Evolutionary conservation across 2,797 vertebrate genomes (phyloP).

Genomic region (Scolopax rusticola): DNA sequence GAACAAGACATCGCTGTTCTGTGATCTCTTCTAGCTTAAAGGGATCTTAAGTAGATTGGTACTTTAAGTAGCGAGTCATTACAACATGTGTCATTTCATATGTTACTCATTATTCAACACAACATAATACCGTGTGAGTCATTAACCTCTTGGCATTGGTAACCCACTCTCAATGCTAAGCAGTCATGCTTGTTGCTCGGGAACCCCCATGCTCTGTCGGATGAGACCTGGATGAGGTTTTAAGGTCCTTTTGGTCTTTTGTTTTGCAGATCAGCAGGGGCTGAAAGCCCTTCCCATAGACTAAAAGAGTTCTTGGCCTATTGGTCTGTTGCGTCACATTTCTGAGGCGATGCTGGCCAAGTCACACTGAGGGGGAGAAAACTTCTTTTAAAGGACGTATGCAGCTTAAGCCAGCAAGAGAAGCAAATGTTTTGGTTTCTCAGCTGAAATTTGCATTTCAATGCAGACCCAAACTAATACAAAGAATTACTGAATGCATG

Average conservation of each 20-base stretch:
- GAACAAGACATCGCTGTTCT: constrained; percentile 51
- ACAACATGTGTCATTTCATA: constrained; percentile 72
- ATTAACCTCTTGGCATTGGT: constrained; percentile 73
- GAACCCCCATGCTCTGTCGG: not conserved
- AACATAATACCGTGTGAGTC: constrained; percentile 59
- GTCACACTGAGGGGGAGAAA: not conserved
- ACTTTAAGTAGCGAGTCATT: constrained; percentile 63
- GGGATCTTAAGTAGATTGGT: constrained; percentile 64
- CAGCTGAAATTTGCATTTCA: not conserved
- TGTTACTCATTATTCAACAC: constrained; percentile 72
- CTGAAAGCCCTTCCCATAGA: constrained; percentile 21
- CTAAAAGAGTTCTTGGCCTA: constrained; percentile 5
- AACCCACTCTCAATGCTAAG: constrained; percentile 65
- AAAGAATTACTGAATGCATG: not conserved
- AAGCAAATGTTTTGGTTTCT: not conserved
- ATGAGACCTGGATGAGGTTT: constrained; percentile 24
- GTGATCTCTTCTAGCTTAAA: constrained; percentile 57
- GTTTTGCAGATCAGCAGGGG: constrained; percentile 35
- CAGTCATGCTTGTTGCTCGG: constrained; percentile 63
- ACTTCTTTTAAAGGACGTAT: not conserved
- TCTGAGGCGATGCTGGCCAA: not conserved
- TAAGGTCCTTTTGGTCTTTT: constrained; percentile 49
- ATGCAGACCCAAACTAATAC: not conserved
- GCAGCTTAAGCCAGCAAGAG: not conserved
- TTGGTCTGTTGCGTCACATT: not conserved